Base-by-base conservation (phyloP, 2,113 vertebrate genomes). In the Oncorhynchus clarkii region DNA sequence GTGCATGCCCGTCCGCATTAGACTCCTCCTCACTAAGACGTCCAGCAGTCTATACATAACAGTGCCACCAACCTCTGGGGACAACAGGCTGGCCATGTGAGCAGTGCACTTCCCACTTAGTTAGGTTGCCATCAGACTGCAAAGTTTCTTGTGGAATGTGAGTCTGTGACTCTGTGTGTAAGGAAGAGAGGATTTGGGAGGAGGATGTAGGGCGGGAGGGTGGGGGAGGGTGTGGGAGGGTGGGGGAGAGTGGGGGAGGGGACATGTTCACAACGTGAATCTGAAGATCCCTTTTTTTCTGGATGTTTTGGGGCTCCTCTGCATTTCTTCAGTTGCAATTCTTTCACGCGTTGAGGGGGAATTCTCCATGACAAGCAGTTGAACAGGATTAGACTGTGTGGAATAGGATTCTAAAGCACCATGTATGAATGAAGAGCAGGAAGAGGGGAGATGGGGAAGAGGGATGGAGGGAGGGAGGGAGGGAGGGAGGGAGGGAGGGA, bases 311-410 rank as follows among this genome's bases (percentile, higher is more conserved):
- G 45, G 14, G 16, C 39, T 66, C 20, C 51, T 49, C 68, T 22
- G 39, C 26, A 27, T 73, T 69, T 75, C 70, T 69, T 81, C 76
- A 86, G 83, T 79, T 76, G 60, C 31, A 65, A 24, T 49, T 72
- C 34, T 79, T 79, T 77, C 54, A 81, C 79, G 77, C 78, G 71
- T 57, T 81, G 29, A 82, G 65, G 71, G 82, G 80, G 72, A 80
- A 84, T 79, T 78, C 75, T 81, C 75, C 66, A 75, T 73, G 84
- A 85, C 81, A 88, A 77, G 81, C 71, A 86, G 78, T 82, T 86
- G 81, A 73, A 57, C n/a, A 3, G 80, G 77, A 85, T 88, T 83
- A 85, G 74, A 70, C 78, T 82, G 80, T 82, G 79, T 79, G 80
- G 79, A 78, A 76, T 78, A 77, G 78, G 54, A 84, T 84, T 85